Evolutionary conservation across 2,888 invertebrate genomes (phyloP), one percentile per base, ranked within the genome.

Genomic region (Mythimna loreyi): DNA sequence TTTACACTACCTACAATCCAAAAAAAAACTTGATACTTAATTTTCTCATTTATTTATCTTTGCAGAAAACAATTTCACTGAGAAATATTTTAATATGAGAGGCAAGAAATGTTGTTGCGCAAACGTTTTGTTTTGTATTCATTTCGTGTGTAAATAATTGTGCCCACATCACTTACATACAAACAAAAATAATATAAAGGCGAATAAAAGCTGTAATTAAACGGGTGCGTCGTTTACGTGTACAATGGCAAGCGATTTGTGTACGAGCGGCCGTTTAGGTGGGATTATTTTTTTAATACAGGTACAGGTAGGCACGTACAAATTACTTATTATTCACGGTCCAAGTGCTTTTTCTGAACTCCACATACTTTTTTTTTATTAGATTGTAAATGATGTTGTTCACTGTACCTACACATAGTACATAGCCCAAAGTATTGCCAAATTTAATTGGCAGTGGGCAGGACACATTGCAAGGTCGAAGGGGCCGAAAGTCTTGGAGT

Each of bases 171-270:
- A 25, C 56, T 7, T 55, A 66, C 67, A 71, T 60, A 25, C 52
- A 75, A 63, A 57, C 61, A 72, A 60, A 73, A 69, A 75, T 73
- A 67, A 73, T 70, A 45, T 56, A 72, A 80, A 71, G 40, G 67
- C 6, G 60, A 64, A 67, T 81, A 64, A 70, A 78, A 75, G 64
- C 64, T 67, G 68, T 71, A 72, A 80, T 82, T 80, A 70, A 80
- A 72, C 55, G 73, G 65, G 62, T 71, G 65, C 62, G 62, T 68
- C 75, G 65, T 72, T 75, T 78, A 69, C 59, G 33, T 63, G 61
- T 47, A 75, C 82, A 81, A 75, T 72, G 69, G 65, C 23, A 53
- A 43, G 43, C 64, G 56, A 79, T 82, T 79, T 68, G 72, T 73
- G 67, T 40, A 75, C 49, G 55, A 55, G 52, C 53, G 28, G 60